Evolutionary conservation across 2,888 invertebrate species (phyloP).

Genomic region (Troides oblongomaculatus): DNA sequence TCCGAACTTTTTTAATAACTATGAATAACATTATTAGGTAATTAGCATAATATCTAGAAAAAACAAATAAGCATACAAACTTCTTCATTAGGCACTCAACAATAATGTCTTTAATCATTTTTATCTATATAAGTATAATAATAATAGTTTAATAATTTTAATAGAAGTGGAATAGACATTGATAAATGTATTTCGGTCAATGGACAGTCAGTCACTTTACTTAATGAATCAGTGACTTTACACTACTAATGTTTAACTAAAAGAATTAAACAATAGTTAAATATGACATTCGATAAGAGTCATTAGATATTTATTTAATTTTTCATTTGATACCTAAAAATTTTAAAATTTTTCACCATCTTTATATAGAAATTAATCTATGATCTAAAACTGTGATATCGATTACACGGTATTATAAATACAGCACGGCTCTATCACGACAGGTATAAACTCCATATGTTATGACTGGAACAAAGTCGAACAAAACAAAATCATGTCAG

Average conservation of each 20-base stretch:
- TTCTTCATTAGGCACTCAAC: not conserved
- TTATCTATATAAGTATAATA: not conserved
- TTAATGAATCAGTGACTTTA: not conserved
- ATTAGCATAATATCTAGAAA: not conserved
- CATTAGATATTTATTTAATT: too few species aligned
- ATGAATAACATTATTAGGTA: not conserved
- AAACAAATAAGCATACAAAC: not conserved
- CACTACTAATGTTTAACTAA: too few species aligned
- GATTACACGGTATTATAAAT: not conserved
- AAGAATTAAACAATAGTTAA: too few species aligned
- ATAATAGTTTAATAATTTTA: not conserved
- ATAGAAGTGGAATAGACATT: not conserved
- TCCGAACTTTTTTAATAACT: not conserved
- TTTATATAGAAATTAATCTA: not conserved
- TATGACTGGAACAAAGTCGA: slow-evolving; percentile 23
- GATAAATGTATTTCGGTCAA: too few species aligned
- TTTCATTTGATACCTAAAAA: too few species aligned
- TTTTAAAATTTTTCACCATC: not conserved
- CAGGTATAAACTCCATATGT: slow-evolving; percentile 35
- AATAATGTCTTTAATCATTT: not conserved
- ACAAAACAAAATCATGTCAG: slow-evolving; percentile 34
- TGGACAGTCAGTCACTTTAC: not conserved
- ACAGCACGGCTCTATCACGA: not conserved
- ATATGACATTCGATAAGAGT: too few species aligned
- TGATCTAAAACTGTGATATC: not conserved